Evolutionary conservation across 2,888 invertebrate species (phyloP).

Genomic region (Halictus quadricinctus): DNA sequence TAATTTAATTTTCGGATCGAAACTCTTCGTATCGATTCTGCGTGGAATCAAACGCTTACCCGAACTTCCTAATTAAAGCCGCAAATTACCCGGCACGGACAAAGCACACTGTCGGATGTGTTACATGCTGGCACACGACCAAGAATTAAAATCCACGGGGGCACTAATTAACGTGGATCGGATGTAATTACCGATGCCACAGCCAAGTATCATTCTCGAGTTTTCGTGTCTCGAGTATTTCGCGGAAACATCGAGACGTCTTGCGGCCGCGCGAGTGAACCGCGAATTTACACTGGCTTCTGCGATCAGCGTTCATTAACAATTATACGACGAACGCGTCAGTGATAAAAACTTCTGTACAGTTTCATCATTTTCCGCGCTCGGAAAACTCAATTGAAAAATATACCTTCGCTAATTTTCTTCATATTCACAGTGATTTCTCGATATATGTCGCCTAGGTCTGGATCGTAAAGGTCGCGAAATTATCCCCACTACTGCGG

Average conservation of each 20-base stretch:
- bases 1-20: conserved; percentile 15
- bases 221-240: conserved; percentile 55
- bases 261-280: neutral
- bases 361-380: neutral
- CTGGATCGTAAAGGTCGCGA: too few relatives aligned
- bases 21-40: conserved; percentile 28
- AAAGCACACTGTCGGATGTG: conserved; percentile 34
- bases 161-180: conserved; percentile 67
- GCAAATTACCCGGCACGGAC: conserved; percentile 38
- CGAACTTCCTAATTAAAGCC: conserved; percentile 52
- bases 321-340: neutral
- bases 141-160: conserved; percentile 55
- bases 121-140: conserved; percentile 32
- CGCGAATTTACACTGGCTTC: neutral
- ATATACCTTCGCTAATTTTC: neutral
- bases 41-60: conserved; percentile 40
- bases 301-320: neutral
- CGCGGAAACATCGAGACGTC: conserved; percentile 28
- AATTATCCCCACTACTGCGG: too few relatives aligned
- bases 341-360: neutral
- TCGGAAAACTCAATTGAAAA: neutral
- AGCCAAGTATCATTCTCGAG: conserved; percentile 55
- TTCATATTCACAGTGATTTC: too few relatives aligned
- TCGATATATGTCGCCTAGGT: too few relatives aligned
- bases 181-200: conserved; percentile 65